Evolutionary conservation across 2,797 vertebrate genomes (phyloP), one percentile per base, ranked within the genome.

Genomic region (Neosilurus mollespiculum): DNA sequence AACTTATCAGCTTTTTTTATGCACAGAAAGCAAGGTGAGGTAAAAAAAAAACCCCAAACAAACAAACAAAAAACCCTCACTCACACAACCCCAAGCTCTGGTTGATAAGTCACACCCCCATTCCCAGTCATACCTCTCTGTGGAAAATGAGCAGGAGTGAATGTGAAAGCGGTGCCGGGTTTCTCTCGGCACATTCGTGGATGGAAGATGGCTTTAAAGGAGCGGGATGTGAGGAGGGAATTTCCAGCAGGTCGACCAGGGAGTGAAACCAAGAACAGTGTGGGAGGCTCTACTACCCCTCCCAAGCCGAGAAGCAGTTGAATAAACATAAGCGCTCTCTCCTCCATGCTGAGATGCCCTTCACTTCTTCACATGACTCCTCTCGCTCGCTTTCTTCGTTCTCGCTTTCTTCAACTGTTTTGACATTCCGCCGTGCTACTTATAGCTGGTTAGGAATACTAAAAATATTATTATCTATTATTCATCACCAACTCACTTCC

Each of bases 301-400:
- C 73, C 67, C 82, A 64, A 72, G 24, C 70, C 62, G 54, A 71
- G 77, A 65, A 85, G 85, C 86, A 87, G 84, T 87, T 90, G 83
- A 89, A 90, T 89, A 90, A 89, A 90, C 87, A 89, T 87, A 78
- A 87, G 85, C 77, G 83, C 72, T 66, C 61, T 61, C 69, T 82
- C 66, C 81, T 79, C 71, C 73, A 85, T 71, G 84, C 76, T 72
- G 80, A 88, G 78, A 85, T 83, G 82, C 82, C 83, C 83, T 88
- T 88, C 71, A 73, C 81, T 83, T 84, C 85, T 78, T 69, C 69
- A 80, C 85, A 80, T 72, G 70, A 72, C 77, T 83, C 62, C 66
- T 59, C 82, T 82, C 87, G 49, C 73, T 81, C 56, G 24, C 51
- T 34, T 81, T 82, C 82, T 56, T 73, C 76, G 37, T 78, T 81